Evolutionary conservation across 1,140 invertebrate species (phyloP).

Genomic region (Condylostylus longicornis): DNA sequence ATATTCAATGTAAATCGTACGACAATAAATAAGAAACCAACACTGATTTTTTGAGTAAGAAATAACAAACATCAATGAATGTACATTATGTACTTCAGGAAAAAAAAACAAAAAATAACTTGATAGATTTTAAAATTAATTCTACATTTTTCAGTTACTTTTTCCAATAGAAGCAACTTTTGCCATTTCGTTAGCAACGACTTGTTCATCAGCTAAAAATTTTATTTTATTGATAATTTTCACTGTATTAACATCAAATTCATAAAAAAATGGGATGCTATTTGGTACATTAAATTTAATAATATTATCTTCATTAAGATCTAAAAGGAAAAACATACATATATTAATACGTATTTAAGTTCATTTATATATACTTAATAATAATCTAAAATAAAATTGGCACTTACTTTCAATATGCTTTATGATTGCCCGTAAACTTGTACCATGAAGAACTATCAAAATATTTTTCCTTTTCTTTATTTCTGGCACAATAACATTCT

Average conservation of each 20-base stretch:
- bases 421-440: constrained; percentile 50
- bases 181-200: constrained; percentile 47
- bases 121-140: too few species aligned
- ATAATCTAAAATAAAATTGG: background rate
- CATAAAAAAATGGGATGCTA: constrained; percentile 54
- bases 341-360: background rate
- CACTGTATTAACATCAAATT: constrained; percentile 41
- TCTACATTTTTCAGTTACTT: background rate
- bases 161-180: constrained; percentile 24
- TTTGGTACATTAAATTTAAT: constrained; percentile 56
- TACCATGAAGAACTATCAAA: constrained; percentile 54
- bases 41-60: too few species aligned
- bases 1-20: too few species aligned
- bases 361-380: background rate
- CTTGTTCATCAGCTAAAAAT: constrained; percentile 49
- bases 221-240: constrained; percentile 40
- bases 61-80: too few species aligned
- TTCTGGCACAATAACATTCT: constrained; percentile 44
- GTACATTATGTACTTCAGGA: too few species aligned
- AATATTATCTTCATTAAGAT: constrained; percentile 45
- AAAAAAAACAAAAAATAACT: too few species aligned
- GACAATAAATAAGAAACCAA: too few species aligned
- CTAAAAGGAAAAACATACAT: constrained; percentile 16
- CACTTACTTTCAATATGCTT: constrained; percentile 47
- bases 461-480: constrained; percentile 44